These are phyloP conservation scores for Cephus cinctus DNA, from an alignment of 1,140 invertebrate species.

Conservation along the genomic window DNA sequence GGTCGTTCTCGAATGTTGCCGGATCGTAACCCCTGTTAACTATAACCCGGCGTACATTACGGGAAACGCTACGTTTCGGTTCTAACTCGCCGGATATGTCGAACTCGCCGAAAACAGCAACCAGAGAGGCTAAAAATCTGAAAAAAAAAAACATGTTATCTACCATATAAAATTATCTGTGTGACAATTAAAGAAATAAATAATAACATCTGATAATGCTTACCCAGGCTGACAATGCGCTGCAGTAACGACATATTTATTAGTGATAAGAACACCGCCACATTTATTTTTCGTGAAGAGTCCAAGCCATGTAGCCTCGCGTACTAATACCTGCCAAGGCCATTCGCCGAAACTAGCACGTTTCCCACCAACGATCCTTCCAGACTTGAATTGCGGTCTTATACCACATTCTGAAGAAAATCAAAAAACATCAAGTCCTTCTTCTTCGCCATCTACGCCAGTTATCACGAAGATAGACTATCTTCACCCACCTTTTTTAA, in stretches of 20 bases:
- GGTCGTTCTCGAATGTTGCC: conserved; percentile 87
- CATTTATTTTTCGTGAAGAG: conserved; percentile 96
- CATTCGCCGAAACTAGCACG: conserved; percentile 82
- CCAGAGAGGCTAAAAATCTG: conserved; percentile 84
- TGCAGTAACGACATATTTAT: conserved; percentile 83
- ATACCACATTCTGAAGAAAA: conserved; percentile 78
- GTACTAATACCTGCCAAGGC: conserved; percentile 91
- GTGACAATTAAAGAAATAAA: not conserved
- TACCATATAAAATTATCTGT: conserved; percentile 1
- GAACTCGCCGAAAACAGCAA: conserved; percentile 88
- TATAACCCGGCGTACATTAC: conserved; percentile 84
- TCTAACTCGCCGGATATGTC: conserved; percentile 85
- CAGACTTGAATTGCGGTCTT: conserved; percentile 74
- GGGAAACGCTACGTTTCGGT: conserved; percentile 71
- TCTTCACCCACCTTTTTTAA: conserved; percentile 34
- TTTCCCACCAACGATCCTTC: conserved; percentile 88
- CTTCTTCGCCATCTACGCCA: too few species aligned
- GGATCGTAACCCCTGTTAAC: conserved; percentile 87
- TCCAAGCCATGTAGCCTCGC: conserved; percentile 90
- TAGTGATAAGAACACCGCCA: conserved; percentile 86
- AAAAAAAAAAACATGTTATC: conserved; percentile 11
- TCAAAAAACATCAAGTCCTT: conserved; percentile 5
- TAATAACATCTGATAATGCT: conserved; percentile 33
- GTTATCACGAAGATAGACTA: too few species aligned
- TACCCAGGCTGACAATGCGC: conserved; percentile 94